Conservation (phyloP, 2,797 vertebrate species). For the Potorous gilbertii region DNA sequence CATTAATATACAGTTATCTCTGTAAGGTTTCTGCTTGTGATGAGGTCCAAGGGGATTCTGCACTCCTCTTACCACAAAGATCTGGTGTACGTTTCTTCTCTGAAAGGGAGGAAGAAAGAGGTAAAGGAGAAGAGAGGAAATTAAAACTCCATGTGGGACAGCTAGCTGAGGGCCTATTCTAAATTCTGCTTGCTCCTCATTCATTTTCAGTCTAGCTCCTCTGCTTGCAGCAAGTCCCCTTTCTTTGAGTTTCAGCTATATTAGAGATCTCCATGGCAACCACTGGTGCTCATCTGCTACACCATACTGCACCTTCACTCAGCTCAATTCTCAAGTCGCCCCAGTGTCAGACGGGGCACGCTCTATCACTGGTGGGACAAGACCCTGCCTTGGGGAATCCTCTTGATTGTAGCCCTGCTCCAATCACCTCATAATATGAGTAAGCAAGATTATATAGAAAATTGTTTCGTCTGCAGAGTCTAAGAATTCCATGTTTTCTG, state of each 20-base stretch:
- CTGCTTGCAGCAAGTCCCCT: slow-evolving; percentile 76
- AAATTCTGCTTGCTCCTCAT: slow-evolving; percentile 79
- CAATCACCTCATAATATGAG: slow-evolving; percentile 75
- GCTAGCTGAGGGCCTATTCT: slow-evolving; percentile 69
- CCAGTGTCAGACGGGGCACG: slow-evolving; percentile 79
- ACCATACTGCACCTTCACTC: slow-evolving; percentile 83
- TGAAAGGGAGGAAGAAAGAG: background rate
- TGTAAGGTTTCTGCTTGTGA: slow-evolving; percentile 27
- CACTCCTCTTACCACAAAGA: background rate
- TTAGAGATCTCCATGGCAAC: slow-evolving; percentile 92
- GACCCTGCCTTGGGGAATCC: slow-evolving; percentile 80
- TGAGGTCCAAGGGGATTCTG: background rate
- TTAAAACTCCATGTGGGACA: slow-evolving; percentile 81
- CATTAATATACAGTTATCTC: slow-evolving; percentile 75
- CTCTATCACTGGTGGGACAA: slow-evolving; percentile 77
- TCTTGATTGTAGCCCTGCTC: slow-evolving; percentile 71
- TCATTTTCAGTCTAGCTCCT: slow-evolving; percentile 75
- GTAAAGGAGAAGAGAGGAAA: slow-evolving; percentile 62
- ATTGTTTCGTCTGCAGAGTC: background rate
- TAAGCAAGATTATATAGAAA: slow-evolving; percentile 47
- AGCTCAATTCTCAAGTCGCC: slow-evolving; percentile 78
- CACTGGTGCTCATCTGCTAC: slow-evolving; percentile 88
- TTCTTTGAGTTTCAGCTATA: slow-evolving; percentile 81
- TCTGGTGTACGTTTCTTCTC: slow-evolving; percentile 36
- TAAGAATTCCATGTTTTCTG: slow-evolving; percentile 55